Evolutionary conservation across 2,797 vertebrate genomes (phyloP), one percentile per base, ranked within the genome.

Genomic region (Melanotaenia trifasciata): DNA sequence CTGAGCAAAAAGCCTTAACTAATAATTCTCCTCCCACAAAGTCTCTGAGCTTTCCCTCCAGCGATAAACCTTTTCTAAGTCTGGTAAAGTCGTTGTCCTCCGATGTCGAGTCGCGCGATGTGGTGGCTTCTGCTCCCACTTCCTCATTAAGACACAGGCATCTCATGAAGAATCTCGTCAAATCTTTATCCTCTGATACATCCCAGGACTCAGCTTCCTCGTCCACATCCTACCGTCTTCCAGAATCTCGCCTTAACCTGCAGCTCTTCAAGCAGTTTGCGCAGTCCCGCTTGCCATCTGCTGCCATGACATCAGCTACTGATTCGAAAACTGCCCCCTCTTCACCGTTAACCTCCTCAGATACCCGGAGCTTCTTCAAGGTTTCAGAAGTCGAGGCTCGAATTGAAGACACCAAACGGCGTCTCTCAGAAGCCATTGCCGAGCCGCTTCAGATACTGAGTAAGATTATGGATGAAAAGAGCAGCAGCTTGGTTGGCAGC

Each of bases 301-400:
- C 84, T 5, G 24, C 78, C 0, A 0, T 5, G 1, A 47, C 84
- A 0, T 54, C 87, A 20, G 20, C 63, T 1, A 93, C 94, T 0
- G 97, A 99, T 80, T 98, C 97, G 54, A 99, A 99, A 94, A 99
- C 98, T 0, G 97, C 97, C 12, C 98, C 98, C 26, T 96, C 95
- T 0, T 98, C 98, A 22, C 97, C 97, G 0, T 81, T 98, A 36
- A 96, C 95, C 4, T 98, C 97, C 0, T 96, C 95, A 0, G 98
- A 99, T 18, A 94, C 94, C 40, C 96, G 98, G 61, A 97, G 96
- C 84, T 99, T 99, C 95, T 99, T 99, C 86, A 98, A 97, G 88
- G 97, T 98, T 53, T 95, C 96, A n/a, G 98, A 99, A 79, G 97
- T 99, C 61, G 98, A 99, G 90, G 97, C 97, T 38, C 95, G 95